These are phyloP conservation scores for Orthochromis malagaraziensis DNA, from an alignment of 2,113 vertebrate genomes.

Conservation along the genomic window DNA sequence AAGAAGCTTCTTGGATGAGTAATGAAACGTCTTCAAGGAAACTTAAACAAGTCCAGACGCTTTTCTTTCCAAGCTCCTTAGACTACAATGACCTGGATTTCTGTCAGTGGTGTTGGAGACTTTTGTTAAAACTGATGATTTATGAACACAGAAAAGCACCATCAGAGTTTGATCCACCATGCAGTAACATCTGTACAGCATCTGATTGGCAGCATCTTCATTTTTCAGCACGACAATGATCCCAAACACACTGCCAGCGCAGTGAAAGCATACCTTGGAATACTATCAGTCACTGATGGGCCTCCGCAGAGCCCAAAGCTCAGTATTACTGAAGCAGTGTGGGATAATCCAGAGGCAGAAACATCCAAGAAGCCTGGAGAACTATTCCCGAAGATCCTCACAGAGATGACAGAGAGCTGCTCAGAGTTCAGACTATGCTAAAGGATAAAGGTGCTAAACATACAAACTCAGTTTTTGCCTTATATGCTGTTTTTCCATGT, in stretches of 20 bases:
- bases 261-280: not conserved
- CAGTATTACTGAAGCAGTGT: not conserved
- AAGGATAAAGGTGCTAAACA: not conserved
- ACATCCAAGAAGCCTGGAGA: not conserved
- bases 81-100: not conserved
- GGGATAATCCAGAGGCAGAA: not conserved
- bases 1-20: not conserved
- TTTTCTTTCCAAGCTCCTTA: not conserved
- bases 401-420: not conserved
- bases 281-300: not conserved
- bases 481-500: not conserved
- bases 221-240: not conserved
- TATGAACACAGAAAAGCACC: not conserved
- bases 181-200: not conserved
- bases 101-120: not conserved
- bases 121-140: not conserved
- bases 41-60: not conserved
- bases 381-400: not conserved
- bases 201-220: not conserved
- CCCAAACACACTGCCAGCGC: not conserved
- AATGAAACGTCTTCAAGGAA: not conserved
- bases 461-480: not conserved
- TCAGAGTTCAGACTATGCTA: not conserved
- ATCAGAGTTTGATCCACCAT: not conserved
- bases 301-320: not conserved